A percentile compares a stretch with the other conserved stretches of the same genome.
Evolutionary conservation across 2,797 vertebrate genomes (phyloP).

Genomic region (Gymnopithys bicolor): DNA sequence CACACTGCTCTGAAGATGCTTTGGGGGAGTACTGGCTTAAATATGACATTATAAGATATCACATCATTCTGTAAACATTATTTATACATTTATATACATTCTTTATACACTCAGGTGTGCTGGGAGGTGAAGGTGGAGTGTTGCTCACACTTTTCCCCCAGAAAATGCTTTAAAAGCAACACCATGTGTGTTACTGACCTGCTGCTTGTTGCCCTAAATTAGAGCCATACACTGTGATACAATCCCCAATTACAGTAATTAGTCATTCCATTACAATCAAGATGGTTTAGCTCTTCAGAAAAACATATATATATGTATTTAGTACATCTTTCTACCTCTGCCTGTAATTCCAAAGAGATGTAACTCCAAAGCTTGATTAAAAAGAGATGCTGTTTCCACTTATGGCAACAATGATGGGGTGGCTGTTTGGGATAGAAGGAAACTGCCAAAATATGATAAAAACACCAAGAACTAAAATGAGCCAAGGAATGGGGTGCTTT

Average conservation of each 20-base stretch:
- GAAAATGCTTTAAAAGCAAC: background rate
- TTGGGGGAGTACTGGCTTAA: constrained; percentile 1
- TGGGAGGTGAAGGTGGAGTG: rapidly evolving
- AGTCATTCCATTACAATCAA: background rate
- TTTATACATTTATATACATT: background rate
- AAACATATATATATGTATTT: background rate
- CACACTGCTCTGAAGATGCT: constrained; percentile 6
- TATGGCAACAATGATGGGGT: background rate
- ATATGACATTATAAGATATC: constrained; percentile 1
- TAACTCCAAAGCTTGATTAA: background rate
- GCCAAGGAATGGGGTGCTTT: background rate
- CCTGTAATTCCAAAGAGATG: background rate
- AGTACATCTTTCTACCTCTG: background rate
- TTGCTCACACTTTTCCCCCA: background rate
- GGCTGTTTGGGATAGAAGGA: background rate
- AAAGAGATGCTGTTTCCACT: background rate
- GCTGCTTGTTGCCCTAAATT: constrained; percentile 10
- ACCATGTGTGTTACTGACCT: background rate
- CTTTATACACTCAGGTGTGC: background rate
- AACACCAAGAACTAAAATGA: background rate
- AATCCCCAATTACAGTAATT: constrained; percentile 5
- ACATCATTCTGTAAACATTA: background rate
- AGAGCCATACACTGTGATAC: background rate
- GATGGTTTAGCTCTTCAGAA: background rate
- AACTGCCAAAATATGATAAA: background rate